Conservation (phyloP, 2,888 invertebrate genomes). For the Lithophane ornitopus region DNA sequence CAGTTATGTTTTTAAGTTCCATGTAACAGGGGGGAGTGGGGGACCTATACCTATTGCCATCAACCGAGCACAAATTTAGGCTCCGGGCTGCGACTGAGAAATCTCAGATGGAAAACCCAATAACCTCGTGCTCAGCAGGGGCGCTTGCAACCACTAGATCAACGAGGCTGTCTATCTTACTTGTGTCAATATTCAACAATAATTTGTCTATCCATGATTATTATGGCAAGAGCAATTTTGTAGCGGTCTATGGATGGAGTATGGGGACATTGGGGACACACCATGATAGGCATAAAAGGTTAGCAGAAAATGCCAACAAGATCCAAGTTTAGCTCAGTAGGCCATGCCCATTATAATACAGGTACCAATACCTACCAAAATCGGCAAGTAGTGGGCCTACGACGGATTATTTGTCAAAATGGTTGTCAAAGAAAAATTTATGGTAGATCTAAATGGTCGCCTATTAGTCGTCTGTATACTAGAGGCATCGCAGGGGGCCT, state of each 20-base stretch:
- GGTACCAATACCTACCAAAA: slow-evolving; percentile 11
- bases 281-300: slow-evolving; percentile 14
- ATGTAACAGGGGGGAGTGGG: no score
- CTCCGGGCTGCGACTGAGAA: no score
- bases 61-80: no score
- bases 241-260: not conserved
- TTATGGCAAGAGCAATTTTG: not conserved
- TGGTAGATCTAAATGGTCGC: not conserved
- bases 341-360: not conserved
- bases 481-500: no score
- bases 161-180: no score
- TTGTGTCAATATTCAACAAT: not conserved
- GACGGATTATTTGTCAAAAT: not conserved
- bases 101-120: no score
- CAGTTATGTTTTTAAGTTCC: no score
- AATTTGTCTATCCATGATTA: not conserved
- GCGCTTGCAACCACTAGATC: no score
- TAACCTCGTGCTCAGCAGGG: no score
- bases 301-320: not conserved
- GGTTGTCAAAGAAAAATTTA: not conserved
- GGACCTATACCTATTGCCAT: no score
- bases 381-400: slow-evolving; percentile 13
- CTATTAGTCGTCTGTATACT: not conserved
- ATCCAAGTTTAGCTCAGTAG: not conserved
- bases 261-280: not conserved